Base-by-base conservation (phyloP, 1,140 invertebrate genomes). In the Calephelis virginiensis region DNA sequence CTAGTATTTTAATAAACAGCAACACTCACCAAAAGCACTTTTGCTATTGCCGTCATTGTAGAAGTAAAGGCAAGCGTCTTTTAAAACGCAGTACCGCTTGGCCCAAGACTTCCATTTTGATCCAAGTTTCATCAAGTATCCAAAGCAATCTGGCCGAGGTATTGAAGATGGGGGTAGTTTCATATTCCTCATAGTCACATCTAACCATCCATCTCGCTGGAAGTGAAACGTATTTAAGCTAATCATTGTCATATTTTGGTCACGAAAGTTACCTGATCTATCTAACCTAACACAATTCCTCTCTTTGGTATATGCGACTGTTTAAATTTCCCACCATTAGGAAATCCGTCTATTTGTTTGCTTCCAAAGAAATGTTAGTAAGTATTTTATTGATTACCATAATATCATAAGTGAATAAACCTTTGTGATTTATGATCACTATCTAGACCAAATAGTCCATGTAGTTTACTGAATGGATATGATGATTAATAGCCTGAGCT, bases 31-130 rank as follows among this genome's bases (percentile, higher is more conserved):
- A 85, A 97, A 96, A 72, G 97, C 97, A 81, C 93, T 95, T 77
- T 95, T 96, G 68, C 97, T 95, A 81, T 96, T 96, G 11, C 94
- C 94, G 84, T 98, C 96, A 74, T 95, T 95, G 90, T 98, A 99
- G 90, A 98, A 98, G 92, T 98, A 99, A 10, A 99, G 92, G 77
- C 97, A 98, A 56, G 97, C 98, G 89, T 99, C 97, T 88, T 99
- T 99, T 6, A 99, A 93, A 17, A 99, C 96, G 92, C 98, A 99
- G 92, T 98, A 99, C 56, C 97, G 93, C 77, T 96, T 95, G 67
- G 95, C 96, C 97, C 97, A 99, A 60, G 93, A 95, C 91, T 96
- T 97, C 94, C 92, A 95, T 85, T 93, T 95, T 74, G 88, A 95
- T 82, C 92, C 94, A 46, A 96, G 93, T 87, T 98, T 98, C 79